These are phyloP conservation scores for Ancistrus triradiatus DNA, from an alignment of 2,113 vertebrate species.

Conservation along the genomic window DNA sequence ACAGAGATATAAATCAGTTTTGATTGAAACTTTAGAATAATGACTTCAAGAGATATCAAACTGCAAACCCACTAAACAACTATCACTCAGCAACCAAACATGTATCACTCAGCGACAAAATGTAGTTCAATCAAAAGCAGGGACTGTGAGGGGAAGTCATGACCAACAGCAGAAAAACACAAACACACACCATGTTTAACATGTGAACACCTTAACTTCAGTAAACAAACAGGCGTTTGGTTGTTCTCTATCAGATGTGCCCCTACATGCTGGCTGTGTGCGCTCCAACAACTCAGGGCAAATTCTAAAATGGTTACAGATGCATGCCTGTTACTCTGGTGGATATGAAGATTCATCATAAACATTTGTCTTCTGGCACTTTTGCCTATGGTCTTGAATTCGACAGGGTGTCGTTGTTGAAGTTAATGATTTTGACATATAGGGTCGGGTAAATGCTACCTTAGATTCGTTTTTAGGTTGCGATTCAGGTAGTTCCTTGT, in stretches of 20 bases:
- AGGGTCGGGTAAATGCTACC: too few relatives aligned
- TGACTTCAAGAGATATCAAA: too few relatives aligned
- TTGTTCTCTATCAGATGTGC: conserved; percentile 55
- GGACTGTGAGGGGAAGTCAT: conserved; percentile 38
- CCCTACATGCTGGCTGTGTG: conserved; percentile 29
- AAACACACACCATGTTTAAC: neutral
- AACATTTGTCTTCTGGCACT: neutral
- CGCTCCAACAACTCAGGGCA: neutral
- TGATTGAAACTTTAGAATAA: too few relatives aligned
- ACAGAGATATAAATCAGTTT: too few relatives aligned
- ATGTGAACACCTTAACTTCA: too few relatives aligned
- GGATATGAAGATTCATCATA: neutral
- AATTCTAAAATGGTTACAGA: conserved; percentile 9
- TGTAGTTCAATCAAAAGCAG: conserved; percentile 46
- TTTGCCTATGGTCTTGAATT: too few relatives aligned
- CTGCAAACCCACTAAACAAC: too few relatives aligned
- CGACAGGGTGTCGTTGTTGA: neutral
- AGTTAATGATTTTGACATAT: neutral
- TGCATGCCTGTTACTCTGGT: neutral
- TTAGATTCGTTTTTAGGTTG: too few relatives aligned
- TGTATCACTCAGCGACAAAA: too few relatives aligned
- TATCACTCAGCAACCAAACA: too few relatives aligned
- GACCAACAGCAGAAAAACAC: conserved; percentile 42
- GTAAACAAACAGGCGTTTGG: neutral
- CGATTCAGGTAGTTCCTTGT: too few relatives aligned